Evolutionary conservation across 2,888 invertebrate genomes (phyloP).

Genomic region (Prosopocoilus inquinatus): DNA sequence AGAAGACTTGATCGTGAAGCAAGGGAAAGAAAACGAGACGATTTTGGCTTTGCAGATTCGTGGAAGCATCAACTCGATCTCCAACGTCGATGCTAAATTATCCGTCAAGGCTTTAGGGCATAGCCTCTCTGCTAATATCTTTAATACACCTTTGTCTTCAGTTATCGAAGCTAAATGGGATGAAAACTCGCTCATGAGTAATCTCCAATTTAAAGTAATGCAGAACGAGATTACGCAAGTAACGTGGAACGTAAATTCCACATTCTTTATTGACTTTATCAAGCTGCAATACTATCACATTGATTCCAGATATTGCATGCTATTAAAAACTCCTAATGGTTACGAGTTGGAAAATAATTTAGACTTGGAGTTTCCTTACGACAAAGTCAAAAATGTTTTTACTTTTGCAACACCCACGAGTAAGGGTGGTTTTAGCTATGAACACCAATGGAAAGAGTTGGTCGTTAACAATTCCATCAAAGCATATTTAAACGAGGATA

Average conservation of each 20-base stretch:
- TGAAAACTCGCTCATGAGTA: slow-evolving; percentile 11
- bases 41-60: slow-evolving; percentile 15
- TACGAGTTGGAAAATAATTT: slow-evolving; percentile 16
- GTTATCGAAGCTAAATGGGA: slow-evolving; percentile 16
- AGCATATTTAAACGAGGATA: neutral
- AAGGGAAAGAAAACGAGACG: slow-evolving; percentile 21
- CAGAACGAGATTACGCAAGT: slow-evolving; percentile 7
- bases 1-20: slow-evolving; percentile 25
- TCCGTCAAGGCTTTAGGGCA: slow-evolving; percentile 17
- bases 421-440: slow-evolving; percentile 8
- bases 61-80: slow-evolving; percentile 16
- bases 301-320: neutral
- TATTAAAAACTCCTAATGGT: slow-evolving; percentile 8
- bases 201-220: slow-evolving; percentile 1
- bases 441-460: slow-evolving; percentile 4
- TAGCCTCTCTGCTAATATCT: slow-evolving; percentile 11
- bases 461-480: no score
- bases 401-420: slow-evolving; percentile 9
- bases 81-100: slow-evolving; percentile 9
- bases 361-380: slow-evolving; percentile 9
- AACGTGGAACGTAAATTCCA: slow-evolving; percentile 19
- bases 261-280: slow-evolving; percentile 13
- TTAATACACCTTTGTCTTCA: slow-evolving; percentile 17
- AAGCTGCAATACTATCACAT: slow-evolving; percentile 5
- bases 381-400: slow-evolving; percentile 7